phyloP scores from a whole-genome alignment of 2,797 vertebrate species.

The Anguilla anguilla region DNA sequence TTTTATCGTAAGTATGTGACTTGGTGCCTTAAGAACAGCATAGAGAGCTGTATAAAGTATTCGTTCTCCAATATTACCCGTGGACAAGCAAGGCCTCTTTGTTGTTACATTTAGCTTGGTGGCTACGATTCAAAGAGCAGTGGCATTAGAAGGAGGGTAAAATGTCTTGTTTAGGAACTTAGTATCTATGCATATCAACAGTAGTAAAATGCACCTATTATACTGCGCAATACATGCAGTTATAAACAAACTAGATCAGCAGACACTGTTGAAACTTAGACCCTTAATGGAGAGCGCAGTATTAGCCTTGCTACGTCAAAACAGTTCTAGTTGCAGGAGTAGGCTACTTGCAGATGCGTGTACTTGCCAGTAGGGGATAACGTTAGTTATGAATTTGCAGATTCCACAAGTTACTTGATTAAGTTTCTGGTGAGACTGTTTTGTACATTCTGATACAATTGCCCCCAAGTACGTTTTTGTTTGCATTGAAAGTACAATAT shows the following conservation, averaged over 20 bases:
- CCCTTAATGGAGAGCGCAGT: background rate
- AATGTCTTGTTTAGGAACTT: background rate
- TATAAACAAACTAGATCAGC: background rate
- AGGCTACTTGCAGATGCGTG: background rate
- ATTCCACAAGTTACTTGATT: background rate
- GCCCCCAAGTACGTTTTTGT: background rate
- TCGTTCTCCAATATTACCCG: background rate
- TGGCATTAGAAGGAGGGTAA: background rate
- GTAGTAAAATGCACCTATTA: background rate
- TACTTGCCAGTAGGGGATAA: slow-evolving; percentile 30
- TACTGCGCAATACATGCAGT: background rate
- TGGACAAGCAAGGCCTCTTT: slow-evolving; percentile 22
- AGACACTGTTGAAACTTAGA: background rate
- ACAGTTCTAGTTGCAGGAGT: background rate
- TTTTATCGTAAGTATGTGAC: slow-evolving; percentile 57
- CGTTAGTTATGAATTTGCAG: background rate
- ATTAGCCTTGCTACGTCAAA: slow-evolving; percentile 10
- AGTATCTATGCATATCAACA: background rate
- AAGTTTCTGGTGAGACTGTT: background rate
- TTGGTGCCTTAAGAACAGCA: slow-evolving; percentile 8
- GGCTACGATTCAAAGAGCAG: background rate
- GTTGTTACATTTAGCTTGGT: slow-evolving; percentile 27
- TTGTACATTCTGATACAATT: background rate
- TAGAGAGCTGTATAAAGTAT: background rate
- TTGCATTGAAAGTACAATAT: background rate